These are phyloP conservation scores for Mesorhabditis sp. DNA, from an alignment of 2,888 invertebrate species.

Conservation along the genomic window DNA sequence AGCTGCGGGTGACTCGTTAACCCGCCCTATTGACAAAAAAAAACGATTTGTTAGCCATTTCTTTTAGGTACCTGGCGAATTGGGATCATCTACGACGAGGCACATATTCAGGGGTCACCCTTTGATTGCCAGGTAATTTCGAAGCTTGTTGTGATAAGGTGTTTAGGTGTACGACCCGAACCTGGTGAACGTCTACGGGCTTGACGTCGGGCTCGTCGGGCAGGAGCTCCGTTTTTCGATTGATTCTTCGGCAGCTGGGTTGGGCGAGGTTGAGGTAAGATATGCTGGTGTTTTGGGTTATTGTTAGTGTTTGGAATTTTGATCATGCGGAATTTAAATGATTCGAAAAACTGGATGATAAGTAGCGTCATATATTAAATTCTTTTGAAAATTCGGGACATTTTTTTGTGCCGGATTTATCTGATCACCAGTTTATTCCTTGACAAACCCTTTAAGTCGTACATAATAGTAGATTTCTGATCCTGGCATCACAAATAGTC, in stretches of 20 bases:
- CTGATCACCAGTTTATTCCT: no score
- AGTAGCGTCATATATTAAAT: no score
- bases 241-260: constrained; percentile 52
- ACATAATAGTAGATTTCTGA: no score
- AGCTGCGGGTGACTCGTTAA: no score
- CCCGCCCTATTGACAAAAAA: no score
- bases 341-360: no score
- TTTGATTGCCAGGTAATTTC: constrained; percentile 77
- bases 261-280: constrained; percentile 46
- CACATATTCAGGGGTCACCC: constrained; percentile 91
- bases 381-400: no score
- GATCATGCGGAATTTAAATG: not conserved
- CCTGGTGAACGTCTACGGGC: constrained; percentile 59
- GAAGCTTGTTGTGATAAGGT: constrained; percentile 7
- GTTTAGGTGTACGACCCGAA: constrained; percentile 51
- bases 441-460: no score
- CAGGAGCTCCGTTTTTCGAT: constrained; percentile 57
- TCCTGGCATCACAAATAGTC: no score
- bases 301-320: not conserved
- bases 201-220: constrained; percentile 59
- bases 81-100: constrained; percentile 88
- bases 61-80: constrained; percentile 80
- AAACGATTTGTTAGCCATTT: not conserved
- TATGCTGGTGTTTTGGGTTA: constrained; percentile 3
- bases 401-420: no score